These are phyloP conservation scores for Boloria euphrosyne DNA, from an alignment of 2,888 invertebrate species.

Conservation along the genomic window DNA sequence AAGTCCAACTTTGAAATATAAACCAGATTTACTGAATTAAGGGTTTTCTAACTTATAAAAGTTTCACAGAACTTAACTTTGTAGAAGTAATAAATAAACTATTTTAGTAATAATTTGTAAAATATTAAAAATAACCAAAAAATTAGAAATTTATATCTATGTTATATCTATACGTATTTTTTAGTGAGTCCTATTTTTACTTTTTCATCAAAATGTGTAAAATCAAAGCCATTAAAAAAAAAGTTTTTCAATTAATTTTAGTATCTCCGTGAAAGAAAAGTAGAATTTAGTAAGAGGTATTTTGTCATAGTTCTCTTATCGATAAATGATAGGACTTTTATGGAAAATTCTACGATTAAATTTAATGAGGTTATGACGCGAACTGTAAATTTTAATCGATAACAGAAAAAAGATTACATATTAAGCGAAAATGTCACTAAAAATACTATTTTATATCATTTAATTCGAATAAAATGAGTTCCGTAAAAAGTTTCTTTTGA, in stretches of 20 bases:
- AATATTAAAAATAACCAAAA: too few species aligned
- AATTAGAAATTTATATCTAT: too few species aligned
- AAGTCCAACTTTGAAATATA: too few species aligned
- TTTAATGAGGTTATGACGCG: constrained; percentile 16
- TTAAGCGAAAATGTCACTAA: neutral
- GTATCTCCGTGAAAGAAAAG: neutral
- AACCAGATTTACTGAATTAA: too few species aligned
- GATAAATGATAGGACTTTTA: neutral
- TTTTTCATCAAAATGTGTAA: too few species aligned
- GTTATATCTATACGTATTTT: too few species aligned
- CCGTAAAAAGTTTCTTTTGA: neutral
- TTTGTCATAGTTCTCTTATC: constrained; percentile 8
- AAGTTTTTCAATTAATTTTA: neutral
- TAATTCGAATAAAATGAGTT: neutral
- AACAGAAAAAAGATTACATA: constrained; percentile 2
- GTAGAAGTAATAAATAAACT: too few species aligned
- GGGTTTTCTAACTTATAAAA: too few species aligned
- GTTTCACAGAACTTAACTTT: too few species aligned
- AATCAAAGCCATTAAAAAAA: too few species aligned
- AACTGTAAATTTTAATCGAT: constrained; percentile 5
- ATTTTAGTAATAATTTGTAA: too few species aligned
- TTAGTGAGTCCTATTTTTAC: too few species aligned
- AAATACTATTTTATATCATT: neutral
- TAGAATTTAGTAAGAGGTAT: neutral
- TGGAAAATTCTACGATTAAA: constrained; percentile 17